Evolutionary conservation across 2,888 invertebrate genomes (phyloP).

Genomic region (Aporophyla lueneburgensis): DNA sequence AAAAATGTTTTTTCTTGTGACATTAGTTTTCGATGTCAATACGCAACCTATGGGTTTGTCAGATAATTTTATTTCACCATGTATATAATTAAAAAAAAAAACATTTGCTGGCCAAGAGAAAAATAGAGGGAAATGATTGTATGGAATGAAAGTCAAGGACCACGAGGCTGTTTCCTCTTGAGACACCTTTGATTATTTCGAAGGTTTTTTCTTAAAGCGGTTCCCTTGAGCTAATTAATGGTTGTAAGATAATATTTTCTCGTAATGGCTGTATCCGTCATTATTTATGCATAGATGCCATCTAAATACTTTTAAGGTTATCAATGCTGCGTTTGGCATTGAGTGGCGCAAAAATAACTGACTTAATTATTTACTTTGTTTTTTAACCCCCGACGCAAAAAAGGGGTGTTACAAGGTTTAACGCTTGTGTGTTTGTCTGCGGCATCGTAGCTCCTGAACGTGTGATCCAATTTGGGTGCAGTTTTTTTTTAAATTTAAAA

Average conservation of each 20-base stretch:
- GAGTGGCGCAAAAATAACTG: background rate
- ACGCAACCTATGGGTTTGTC: too few relatives aligned
- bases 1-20: too few relatives aligned
- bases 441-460: too few relatives aligned
- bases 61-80: too few relatives aligned
- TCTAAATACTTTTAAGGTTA: constrained; percentile 26
- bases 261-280: background rate
- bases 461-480: too few relatives aligned
- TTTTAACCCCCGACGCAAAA: too few relatives aligned
- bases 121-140: background rate
- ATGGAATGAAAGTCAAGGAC: background rate
- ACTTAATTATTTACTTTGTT: background rate
- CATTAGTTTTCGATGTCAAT: too few relatives aligned
- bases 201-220: constrained; percentile 6
- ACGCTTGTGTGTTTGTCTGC: too few relatives aligned
- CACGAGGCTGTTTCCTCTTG: background rate
- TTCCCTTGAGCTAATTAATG: constrained; percentile 26
- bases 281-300: constrained; percentile 27
- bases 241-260: constrained; percentile 10
- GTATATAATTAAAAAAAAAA: background rate
- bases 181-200: constrained; percentile 2
- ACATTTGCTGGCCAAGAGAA: background rate
- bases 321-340: constrained; percentile 20
- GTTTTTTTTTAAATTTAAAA: too few relatives aligned
- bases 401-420: too few relatives aligned